Conservation (phyloP, 1,140 invertebrate species). For the Ceratoteleas bidentatus region DNA sequence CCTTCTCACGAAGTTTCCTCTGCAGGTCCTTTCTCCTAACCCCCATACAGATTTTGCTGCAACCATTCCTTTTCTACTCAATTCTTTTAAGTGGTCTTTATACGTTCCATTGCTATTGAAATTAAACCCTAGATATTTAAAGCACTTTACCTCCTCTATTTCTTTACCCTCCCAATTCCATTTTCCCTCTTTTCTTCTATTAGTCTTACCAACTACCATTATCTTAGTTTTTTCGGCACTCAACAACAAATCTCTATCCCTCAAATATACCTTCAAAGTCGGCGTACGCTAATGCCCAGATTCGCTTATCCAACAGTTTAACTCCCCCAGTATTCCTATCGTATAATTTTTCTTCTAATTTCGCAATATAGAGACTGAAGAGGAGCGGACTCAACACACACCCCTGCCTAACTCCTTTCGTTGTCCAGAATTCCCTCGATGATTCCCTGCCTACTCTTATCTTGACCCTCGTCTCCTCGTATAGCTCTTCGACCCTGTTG, state of each 20-base stretch:
- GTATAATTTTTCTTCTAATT: neutral
- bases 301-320: neutral
- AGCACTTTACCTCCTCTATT: constrained; percentile 28
- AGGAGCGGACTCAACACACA: neutral
- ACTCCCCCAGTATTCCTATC: constrained; percentile 5
- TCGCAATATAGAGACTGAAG: neutral
- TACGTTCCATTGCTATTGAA: constrained; percentile 22
- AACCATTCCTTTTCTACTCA: constrained; percentile 20
- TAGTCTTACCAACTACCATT: constrained; percentile 16
- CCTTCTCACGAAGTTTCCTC: constrained; percentile 36
- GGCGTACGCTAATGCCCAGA: constrained; percentile 13
- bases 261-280: constrained; percentile 16
- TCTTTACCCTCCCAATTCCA: constrained; percentile 19
- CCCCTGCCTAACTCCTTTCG: neutral
- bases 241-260: constrained; percentile 19
- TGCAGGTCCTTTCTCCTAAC: constrained; percentile 45
- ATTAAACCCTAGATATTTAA: constrained; percentile 42
- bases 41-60: constrained; percentile 18
- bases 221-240: constrained; percentile 42
- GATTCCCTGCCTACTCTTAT: neutral
- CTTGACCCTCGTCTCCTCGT: neutral
- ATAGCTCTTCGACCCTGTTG: neutral
- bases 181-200: constrained; percentile 10
- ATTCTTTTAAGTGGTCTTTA: constrained; percentile 26
- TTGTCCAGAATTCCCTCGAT: neutral